phyloP scores from a whole-genome alignment of 2,797 vertebrate genomes.

The Semaprochilodus insignis region DNA sequence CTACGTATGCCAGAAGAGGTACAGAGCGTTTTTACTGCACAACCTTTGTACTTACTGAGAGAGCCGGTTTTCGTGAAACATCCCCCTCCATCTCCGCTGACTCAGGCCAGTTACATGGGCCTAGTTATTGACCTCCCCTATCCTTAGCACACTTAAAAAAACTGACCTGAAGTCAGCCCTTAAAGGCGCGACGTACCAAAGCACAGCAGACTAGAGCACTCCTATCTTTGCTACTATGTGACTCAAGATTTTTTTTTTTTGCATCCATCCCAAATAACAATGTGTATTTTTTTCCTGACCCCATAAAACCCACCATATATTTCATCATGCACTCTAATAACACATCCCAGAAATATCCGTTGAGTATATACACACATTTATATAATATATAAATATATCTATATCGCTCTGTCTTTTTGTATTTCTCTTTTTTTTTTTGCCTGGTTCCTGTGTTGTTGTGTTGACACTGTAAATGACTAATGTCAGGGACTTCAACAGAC shows the following conservation, averaged over 20 bases:
- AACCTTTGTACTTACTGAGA: not conserved
- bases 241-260: not conserved
- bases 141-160: slow-evolving; percentile 24
- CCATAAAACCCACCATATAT: slow-evolving; percentile 57
- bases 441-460: not conserved
- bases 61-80: not conserved
- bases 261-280: slow-evolving; percentile 34
- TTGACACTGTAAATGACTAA: slow-evolving; percentile 46
- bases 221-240: slow-evolving; percentile 10
- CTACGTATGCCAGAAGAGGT: not conserved
- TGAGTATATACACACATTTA: slow-evolving; percentile 73
- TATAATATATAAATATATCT: slow-evolving; percentile 75
- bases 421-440: slow-evolving; percentile 13
- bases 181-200: slow-evolving; percentile 28
- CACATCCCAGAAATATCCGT: slow-evolving; percentile 69
- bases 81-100: not conserved
- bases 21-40: not conserved
- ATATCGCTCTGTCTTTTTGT: slow-evolving; percentile 58
- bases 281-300: not conserved
- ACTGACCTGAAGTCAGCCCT: slow-evolving; percentile 32
- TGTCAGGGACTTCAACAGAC: slow-evolving; percentile 37
- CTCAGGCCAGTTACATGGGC: slow-evolving; percentile 14
- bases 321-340: slow-evolving; percentile 72
- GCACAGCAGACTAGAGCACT: slow-evolving; percentile 9
- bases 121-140: slow-evolving; percentile 15